Percentiles rank a stretch among this genome's conserved stretches.
phyloP scores from a whole-genome alignment of 2,797 vertebrate genomes.

The Malurus leucopterus region DNA sequence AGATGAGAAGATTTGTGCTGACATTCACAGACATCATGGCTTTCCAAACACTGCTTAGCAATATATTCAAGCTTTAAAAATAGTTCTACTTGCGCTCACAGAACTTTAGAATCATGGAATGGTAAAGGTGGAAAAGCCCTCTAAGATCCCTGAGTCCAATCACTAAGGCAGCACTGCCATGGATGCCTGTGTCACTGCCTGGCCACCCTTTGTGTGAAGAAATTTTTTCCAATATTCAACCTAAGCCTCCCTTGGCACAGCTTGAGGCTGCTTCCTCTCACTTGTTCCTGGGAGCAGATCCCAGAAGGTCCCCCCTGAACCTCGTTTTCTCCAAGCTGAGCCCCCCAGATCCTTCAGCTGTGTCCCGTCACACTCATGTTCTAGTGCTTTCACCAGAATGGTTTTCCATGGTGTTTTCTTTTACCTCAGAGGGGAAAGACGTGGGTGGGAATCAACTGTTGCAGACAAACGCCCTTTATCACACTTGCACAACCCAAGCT shows the following conservation, averaged over 20 bases:
- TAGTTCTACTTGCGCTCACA: too few species aligned
- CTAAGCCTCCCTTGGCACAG: not conserved
- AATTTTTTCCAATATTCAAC: not conserved
- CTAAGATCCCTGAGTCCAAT: too few species aligned
- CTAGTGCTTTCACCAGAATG: not conserved
- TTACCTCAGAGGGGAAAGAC: not conserved
- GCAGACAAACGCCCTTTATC: not conserved
- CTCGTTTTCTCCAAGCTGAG: too few species aligned
- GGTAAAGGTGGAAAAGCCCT: not conserved
- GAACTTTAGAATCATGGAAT: not conserved
- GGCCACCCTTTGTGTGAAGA: not conserved
- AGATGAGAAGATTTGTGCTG: not conserved
- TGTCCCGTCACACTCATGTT: not conserved
- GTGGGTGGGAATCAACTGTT: not conserved
- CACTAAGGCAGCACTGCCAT: not conserved
- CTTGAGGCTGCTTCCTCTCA: not conserved
- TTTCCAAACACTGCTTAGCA: not conserved
- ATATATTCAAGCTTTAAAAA: not conserved
- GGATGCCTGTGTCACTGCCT: not conserved
- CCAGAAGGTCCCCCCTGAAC: too few species aligned
- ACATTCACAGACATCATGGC: not conserved
- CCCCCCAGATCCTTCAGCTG: not conserved
- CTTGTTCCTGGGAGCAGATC: too few species aligned
- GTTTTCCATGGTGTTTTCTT: not conserved
- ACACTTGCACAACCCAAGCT: not conserved